A percentile compares a stretch with the other conserved stretches of the same genome.
Conservation (phyloP, 2,888 invertebrate species). For the Eupsilia transversa region DNA sequence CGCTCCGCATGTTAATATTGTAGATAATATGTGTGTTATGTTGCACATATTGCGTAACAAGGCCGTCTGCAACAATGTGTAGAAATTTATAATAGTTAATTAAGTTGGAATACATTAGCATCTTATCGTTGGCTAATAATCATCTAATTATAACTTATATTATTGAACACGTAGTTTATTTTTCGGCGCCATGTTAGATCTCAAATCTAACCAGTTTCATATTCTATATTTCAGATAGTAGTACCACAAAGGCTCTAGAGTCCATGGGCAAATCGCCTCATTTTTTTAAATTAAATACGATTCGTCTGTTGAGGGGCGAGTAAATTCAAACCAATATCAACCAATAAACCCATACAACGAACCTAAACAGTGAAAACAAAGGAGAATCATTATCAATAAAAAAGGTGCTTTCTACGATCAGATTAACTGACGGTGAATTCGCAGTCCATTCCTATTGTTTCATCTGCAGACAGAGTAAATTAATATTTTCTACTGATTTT, state of each 20-base stretch:
- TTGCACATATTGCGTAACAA: constrained; percentile 70
- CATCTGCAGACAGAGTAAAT: constrained; percentile 14
- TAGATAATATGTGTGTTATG: constrained; percentile 69
- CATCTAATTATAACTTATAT: constrained; percentile 66
- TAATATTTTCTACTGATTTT: constrained; percentile 30
- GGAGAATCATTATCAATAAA: constrained; percentile 34
- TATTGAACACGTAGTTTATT: constrained; percentile 61
- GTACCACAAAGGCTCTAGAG: neutral
- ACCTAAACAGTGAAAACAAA: constrained; percentile 28
- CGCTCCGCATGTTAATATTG: constrained; percentile 67
- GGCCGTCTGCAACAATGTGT: constrained; percentile 72
- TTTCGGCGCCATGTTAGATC: constrained; percentile 23
- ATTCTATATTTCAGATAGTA: constrained; percentile 18
- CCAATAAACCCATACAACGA: too few species aligned
- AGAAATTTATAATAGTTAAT: constrained; percentile 71
- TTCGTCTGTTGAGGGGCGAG: too few species aligned
- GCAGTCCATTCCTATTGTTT: constrained; percentile 47
- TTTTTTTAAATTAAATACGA: too few species aligned
- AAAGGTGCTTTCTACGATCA: constrained; percentile 29
- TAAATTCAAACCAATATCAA: too few species aligned
- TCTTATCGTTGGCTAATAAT: constrained; percentile 70
- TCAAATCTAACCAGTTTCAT: constrained; percentile 29
- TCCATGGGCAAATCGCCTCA: too few species aligned
- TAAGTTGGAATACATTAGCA: constrained; percentile 69
- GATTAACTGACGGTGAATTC: constrained; percentile 7